Evolutionary conservation across 2,888 invertebrate species (phyloP).

Genomic region (Tortricodes alternella): DNA sequence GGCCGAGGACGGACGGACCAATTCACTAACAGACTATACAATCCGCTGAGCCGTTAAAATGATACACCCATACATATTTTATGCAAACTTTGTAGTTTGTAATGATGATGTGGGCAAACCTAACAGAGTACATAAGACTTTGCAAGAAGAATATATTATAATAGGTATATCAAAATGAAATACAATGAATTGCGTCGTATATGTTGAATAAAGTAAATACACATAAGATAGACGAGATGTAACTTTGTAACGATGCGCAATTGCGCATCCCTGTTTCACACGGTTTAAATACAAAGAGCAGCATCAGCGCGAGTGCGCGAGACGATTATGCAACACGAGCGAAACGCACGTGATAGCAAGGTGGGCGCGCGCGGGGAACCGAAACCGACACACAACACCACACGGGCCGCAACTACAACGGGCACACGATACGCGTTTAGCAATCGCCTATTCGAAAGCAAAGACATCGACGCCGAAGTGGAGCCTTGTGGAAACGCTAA

Average conservation of each 20-base stretch:
- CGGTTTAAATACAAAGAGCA: slow-evolving; percentile 69
- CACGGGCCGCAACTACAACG: slow-evolving; percentile 34
- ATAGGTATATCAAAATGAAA: too few relatives aligned
- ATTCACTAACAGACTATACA: slow-evolving; percentile 70
- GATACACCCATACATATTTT: slow-evolving; percentile 38
- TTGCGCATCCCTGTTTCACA: too few relatives aligned
- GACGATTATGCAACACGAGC: slow-evolving; percentile 58
- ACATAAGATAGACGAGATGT: slow-evolving; percentile 35
- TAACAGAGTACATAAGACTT: too few relatives aligned
- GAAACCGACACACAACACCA: slow-evolving; percentile 34
- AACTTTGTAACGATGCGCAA: slow-evolving; percentile 59
- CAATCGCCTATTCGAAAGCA: slow-evolving; percentile 69
- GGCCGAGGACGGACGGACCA: slow-evolving; percentile 76
- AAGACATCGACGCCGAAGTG: slow-evolving; percentile 60
- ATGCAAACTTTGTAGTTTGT: background rate
- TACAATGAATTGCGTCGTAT: too few relatives aligned
- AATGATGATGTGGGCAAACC: too few relatives aligned
- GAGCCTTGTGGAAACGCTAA: slow-evolving; percentile 63
- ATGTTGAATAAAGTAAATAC: too few relatives aligned
- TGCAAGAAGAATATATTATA: background rate
- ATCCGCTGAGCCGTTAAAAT: slow-evolving; percentile 57
- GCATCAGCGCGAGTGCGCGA: slow-evolving; percentile 55
- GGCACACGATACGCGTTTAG: slow-evolving; percentile 57
- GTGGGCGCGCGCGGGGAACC: slow-evolving; percentile 45
- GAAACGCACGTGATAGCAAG: slow-evolving; percentile 52